phyloP scores from a whole-genome alignment of 2,888 invertebrate species.

The Heliconius charithonia region DNA sequence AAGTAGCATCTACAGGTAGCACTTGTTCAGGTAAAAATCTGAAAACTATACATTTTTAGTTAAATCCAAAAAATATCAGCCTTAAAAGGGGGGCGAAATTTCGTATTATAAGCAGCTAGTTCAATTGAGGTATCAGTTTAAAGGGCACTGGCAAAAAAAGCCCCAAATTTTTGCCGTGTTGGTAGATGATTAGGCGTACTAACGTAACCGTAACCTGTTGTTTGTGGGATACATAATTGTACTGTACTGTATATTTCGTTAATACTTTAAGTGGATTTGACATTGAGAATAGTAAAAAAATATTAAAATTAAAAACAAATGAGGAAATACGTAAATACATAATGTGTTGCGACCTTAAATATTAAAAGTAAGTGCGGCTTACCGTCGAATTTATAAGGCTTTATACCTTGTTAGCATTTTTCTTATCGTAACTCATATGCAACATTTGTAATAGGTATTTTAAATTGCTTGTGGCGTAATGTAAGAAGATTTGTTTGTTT shows the following conservation, averaged over 20 bases:
- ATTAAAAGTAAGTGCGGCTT: conserved; percentile 13
- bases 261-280: background rate
- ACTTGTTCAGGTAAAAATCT: too few relatives aligned
- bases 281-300: conserved; percentile 9
- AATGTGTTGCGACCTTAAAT: conserved; percentile 14
- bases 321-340: conserved; percentile 15
- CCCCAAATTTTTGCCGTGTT: too few relatives aligned
- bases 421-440: conserved; percentile 2
- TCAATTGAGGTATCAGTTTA: too few relatives aligned
- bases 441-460: background rate
- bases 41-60: too few relatives aligned
- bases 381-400: conserved; percentile 6
- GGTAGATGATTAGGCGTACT: too few relatives aligned
- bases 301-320: conserved; percentile 8
- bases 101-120: too few relatives aligned
- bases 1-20: too few relatives aligned
- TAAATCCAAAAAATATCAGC: too few relatives aligned
- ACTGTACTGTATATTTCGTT: background rate
- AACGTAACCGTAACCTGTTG: too few relatives aligned
- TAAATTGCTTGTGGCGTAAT: background rate
- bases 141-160: too few relatives aligned
- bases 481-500: background rate
- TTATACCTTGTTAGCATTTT: background rate
- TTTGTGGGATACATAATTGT: background rate
- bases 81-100: too few relatives aligned